Conservation (phyloP, 1,140 invertebrate genomes). For the Megalonaias nervosa region DNA sequence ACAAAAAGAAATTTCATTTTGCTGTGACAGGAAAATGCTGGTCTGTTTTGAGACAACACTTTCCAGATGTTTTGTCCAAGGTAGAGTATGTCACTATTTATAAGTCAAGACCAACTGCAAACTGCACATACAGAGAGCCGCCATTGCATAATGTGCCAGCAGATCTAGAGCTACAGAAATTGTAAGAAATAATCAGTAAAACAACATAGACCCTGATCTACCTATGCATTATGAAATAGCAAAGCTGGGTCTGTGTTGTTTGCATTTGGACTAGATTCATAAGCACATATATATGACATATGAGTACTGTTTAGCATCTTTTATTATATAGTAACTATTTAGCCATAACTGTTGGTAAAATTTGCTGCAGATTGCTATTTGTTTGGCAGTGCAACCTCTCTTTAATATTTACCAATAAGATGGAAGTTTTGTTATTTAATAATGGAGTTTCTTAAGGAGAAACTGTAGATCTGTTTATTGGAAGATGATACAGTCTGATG, state of each 20-base stretch:
- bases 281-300: too few relatives aligned
- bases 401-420: too few relatives aligned
- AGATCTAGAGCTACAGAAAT: too few relatives aligned
- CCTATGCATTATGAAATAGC: too few relatives aligned
- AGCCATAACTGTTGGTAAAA: background rate
- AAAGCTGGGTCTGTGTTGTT: background rate
- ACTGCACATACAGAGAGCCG: background rate
- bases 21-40: constrained; percentile 86
- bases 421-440: too few relatives aligned
- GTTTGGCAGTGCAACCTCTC: too few relatives aligned
- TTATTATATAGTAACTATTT: background rate
- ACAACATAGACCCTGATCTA: too few relatives aligned
- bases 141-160: too few relatives aligned
- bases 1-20: constrained; percentile 78
- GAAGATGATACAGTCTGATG: too few relatives aligned
- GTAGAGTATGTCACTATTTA: constrained; percentile 41
- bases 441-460: too few relatives aligned
- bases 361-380: background rate
- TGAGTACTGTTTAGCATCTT: background rate
- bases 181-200: too few relatives aligned
- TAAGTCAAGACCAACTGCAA: background rate
- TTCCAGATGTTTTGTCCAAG: constrained; percentile 80
- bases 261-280: background rate
- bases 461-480: too few relatives aligned
- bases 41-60: constrained; percentile 81